A percentile compares a stretch with the other conserved stretches of the same genome.
These are phyloP conservation scores for Vulpes lagopus DNA, from an alignment of 2,113 vertebrate species.

Conservation along the genomic window DNA sequence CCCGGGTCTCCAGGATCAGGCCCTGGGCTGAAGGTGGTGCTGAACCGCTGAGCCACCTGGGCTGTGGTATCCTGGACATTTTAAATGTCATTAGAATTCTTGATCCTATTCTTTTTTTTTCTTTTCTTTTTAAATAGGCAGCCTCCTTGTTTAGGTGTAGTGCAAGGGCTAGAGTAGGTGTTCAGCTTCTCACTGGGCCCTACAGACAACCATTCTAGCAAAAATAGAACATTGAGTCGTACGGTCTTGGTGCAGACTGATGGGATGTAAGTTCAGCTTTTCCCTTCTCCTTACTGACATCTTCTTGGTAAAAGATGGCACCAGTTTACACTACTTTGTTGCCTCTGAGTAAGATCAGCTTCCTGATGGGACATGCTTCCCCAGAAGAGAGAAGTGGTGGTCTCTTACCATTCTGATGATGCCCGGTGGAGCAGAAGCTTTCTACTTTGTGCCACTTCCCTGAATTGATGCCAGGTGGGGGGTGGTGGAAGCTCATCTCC, in stretches of 20 bases:
- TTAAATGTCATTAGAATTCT: background rate
- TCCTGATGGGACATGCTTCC: background rate
- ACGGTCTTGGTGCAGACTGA: background rate
- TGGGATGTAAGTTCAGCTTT: background rate
- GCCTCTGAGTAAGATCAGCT: slow-evolving; percentile 22
- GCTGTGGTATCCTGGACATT: background rate
- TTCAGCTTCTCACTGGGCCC: slow-evolving; percentile 29
- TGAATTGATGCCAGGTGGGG: background rate
- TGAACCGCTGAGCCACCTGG: no score
- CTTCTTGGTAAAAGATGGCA: slow-evolving; percentile 24
- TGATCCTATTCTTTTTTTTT: slow-evolving; percentile 27
- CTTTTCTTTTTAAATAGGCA: slow-evolving; percentile 8
- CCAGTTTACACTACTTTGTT: background rate
- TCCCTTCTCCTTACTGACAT: background rate
- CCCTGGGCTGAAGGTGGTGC: no score
- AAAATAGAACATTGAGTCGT: background rate
- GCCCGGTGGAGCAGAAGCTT: background rate
- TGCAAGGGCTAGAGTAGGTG: background rate
- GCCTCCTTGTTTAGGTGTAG: background rate
- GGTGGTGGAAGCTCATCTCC: background rate
- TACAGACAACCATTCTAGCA: background rate
- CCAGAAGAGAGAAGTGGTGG: slow-evolving; percentile 32
- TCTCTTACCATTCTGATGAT: background rate
- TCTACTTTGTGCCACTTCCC: background rate
- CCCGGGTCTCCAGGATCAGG: no score